phyloP scores from a whole-genome alignment of 2,797 vertebrate species.

The Adelosebastes latens region DNA sequence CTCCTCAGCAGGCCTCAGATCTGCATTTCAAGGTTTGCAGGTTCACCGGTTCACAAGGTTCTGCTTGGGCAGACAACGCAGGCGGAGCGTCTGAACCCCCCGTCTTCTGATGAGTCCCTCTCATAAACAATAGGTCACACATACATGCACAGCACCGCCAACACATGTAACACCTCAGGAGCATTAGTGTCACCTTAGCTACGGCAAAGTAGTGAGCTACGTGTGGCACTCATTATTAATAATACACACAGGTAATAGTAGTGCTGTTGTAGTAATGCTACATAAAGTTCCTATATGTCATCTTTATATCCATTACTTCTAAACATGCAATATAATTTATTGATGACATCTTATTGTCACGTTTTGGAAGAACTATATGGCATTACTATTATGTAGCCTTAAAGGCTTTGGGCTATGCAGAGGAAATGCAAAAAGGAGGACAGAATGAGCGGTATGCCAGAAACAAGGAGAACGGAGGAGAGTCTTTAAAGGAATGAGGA shows the following conservation, averaged over 20 bases:
- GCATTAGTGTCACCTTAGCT: conserved; percentile 1
- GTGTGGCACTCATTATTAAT: conserved; percentile 6
- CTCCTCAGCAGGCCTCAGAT: conserved; percentile 81
- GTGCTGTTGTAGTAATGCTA: background rate
- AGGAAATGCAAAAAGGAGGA: background rate
- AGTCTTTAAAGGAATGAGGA: background rate
- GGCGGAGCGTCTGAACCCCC: conserved; percentile 42
- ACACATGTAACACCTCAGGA: conserved; percentile 11
- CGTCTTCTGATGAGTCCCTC: conserved; percentile 46
- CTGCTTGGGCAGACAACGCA: conserved; percentile 68
- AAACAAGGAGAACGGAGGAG: background rate
- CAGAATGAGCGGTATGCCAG: background rate
- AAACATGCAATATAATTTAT: background rate
- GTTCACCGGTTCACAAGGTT: conserved; percentile 75
- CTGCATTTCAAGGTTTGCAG: conserved; percentile 83
- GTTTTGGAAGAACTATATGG: background rate
- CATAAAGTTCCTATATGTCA: background rate
- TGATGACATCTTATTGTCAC: background rate
- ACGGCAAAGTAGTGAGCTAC: background rate
- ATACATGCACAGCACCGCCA: conserved; percentile 7
- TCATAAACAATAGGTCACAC: conserved; percentile 64
- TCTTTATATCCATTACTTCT: background rate
- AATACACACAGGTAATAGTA: background rate
- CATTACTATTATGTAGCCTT: background rate
- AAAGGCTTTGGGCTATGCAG: background rate